phyloP scores from a whole-genome alignment of 2,888 invertebrate species.

The Mechanitis mazaeus region DNA sequence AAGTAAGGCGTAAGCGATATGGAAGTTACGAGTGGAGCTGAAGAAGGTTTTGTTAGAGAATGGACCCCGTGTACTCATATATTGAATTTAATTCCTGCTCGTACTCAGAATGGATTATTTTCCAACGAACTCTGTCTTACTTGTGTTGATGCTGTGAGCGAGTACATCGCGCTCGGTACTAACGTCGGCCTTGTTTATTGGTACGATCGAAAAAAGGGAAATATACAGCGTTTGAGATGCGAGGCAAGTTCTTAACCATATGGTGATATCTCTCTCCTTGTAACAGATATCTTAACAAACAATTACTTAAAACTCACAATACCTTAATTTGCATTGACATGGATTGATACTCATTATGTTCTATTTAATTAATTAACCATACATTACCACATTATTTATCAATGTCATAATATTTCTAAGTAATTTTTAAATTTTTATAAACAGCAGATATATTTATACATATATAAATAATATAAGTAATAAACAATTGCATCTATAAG shows the following conservation, averaged over 20 bases:
- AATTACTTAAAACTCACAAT: not conserved
- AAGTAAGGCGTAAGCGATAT: conserved; percentile 34
- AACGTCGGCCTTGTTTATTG: conserved; percentile 92
- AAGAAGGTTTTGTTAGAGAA: conserved; percentile 80
- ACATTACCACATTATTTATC: no score
- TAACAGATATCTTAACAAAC: conserved; percentile 24
- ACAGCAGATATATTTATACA: no score
- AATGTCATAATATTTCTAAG: no score
- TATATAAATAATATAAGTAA: no score
- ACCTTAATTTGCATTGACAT: not conserved
- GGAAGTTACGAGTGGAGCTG: conserved; percentile 65
- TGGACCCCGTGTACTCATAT: conserved; percentile 88
- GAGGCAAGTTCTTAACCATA: conserved; percentile 79
- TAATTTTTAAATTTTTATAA: no score
- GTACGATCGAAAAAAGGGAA: conserved; percentile 86
- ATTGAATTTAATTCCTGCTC: conserved; percentile 84
- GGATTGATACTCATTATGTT: no score
- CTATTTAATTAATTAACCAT: no score
- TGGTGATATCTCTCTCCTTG: conserved; percentile 44
- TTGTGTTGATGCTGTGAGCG: conserved; percentile 87
- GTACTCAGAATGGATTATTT: conserved; percentile 85
- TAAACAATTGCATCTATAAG: no score
- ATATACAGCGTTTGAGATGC: conserved; percentile 85
- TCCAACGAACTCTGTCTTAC: conserved; percentile 85
- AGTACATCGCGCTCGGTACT: conserved; percentile 90